Base-by-base conservation (phyloP, 2,888 invertebrate genomes). In the Andrena marginata region DNA sequence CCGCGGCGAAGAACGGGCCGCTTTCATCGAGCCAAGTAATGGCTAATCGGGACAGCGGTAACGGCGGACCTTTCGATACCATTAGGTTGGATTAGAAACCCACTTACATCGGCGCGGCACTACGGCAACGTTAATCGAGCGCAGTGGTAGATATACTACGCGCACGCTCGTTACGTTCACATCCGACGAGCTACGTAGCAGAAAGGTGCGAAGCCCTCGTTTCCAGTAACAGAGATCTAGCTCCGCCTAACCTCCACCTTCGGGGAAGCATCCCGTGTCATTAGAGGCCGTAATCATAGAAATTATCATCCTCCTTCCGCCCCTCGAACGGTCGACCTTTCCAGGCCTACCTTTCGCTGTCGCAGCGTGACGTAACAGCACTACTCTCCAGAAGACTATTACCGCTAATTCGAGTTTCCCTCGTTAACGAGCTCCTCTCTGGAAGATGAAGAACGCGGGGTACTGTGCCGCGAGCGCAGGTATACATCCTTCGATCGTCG, bases 251-350 rank as follows among this genome's bases (percentile, higher is more conserved):
- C 71, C 65, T 82, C 70, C 29, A 49, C 78, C 74, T 80, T 73
- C 69, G 73, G 78, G 80, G 76, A 54, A 83, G 79, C 82, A 82
- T 86, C 79, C 84, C 85, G 78, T 89, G 80, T 91, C 89, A 92
- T 91, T 92, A 92, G 89, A 87, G 84, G 84, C 74, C 82, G 91
- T 90, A 90, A 92, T 92, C 90, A 89, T 91, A 90, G 90, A 92
- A 92, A 92, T 91, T 91, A 91, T 89, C 89, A 85, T 80, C 82
- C 85, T 76, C 73, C 75, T 84, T 64, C 69, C 70, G 69, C 54
- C 67, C 65, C 35, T 5, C 64, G 72, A 56, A 51, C 65, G 60
- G 60, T 59, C 69, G 69, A 72, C 71, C 71, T 77, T 77, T 49
- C 79, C 59, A 31, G 29, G 72, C 65, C 67, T 62, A 67, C 76